A percentile compares a stretch with the other conserved stretches of the same genome.
Evolutionary conservation across 2,113 vertebrate genomes (phyloP).

Genomic region (Rhinichthys klamathensis): DNA sequence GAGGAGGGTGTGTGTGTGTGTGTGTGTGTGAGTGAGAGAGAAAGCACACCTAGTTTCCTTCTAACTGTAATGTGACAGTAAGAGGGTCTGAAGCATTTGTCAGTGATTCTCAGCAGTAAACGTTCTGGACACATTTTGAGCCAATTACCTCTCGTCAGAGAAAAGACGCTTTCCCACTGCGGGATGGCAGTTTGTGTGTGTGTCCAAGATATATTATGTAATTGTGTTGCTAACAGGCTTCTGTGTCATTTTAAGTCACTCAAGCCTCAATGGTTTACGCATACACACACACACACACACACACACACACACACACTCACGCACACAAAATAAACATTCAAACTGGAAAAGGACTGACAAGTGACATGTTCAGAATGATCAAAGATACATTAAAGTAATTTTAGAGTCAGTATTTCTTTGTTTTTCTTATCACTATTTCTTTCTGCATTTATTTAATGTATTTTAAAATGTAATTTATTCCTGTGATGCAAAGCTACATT

Average conservation of each 20-base stretch:
- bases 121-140: slow-evolving; percentile 26
- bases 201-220: background rate
- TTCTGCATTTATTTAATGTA: no score
- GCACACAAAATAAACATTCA: background rate
- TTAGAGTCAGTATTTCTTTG: no score
- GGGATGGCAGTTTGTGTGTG: background rate
- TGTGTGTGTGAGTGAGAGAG: background rate
- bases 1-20: background rate
- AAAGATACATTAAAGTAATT: background rate
- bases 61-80: slow-evolving; percentile 34
- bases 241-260: slow-evolving; percentile 20
- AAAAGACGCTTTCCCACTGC: slow-evolving; percentile 8
- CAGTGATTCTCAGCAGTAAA: slow-evolving; percentile 36
- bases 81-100: slow-evolving; percentile 13
- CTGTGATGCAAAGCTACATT: no score
- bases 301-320: background rate
- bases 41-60: background rate
- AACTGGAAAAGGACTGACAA: slow-evolving; percentile 20
- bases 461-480: no score
- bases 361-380: background rate
- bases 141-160: slow-evolving; percentile 38
- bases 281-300: background rate
- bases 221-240: slow-evolving; percentile 11
- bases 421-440: no score
- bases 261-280: background rate